A percentile compares a stretch with the other conserved stretches of the same genome.
Conservation (phyloP, 2,113 vertebrate genomes). For the Antechinus stuartii region DNA sequence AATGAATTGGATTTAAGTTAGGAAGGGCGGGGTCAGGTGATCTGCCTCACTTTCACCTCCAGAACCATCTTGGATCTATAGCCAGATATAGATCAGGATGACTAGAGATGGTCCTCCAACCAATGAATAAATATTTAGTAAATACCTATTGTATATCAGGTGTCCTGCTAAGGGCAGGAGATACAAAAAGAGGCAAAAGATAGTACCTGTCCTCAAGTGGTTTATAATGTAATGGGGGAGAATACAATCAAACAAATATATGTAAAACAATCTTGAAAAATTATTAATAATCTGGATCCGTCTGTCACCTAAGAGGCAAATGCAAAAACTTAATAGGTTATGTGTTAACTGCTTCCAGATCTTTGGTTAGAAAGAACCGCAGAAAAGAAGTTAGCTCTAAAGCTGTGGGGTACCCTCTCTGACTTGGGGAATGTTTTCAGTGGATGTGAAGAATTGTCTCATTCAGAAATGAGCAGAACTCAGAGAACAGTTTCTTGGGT, state of each 20-base stretch:
- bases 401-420: not conserved
- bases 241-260: not conserved
- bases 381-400: not conserved
- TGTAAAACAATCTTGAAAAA: not conserved
- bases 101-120: not conserved
- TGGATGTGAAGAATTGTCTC: not conserved
- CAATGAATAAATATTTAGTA: slow-evolving; percentile 50
- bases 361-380: slow-evolving; percentile 31
- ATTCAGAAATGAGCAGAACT: not conserved
- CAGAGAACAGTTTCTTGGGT: not conserved
- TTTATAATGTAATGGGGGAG: not conserved
- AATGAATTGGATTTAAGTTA: too few relatives aligned
- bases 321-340: not conserved
- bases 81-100: too few relatives aligned
- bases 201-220: not conserved
- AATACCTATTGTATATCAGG: not conserved
- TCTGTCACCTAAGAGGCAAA: not conserved
- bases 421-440: not conserved
- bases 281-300: not conserved
- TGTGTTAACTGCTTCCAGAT: slow-evolving; percentile 21
- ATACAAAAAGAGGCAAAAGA: too few relatives aligned
- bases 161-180: not conserved
- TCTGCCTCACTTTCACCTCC: too few relatives aligned
- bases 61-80: too few relatives aligned
- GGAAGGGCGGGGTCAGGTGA: too few relatives aligned